phyloP scores from a whole-genome alignment of 2,113 vertebrate species.

The Bos taurus region DNA sequence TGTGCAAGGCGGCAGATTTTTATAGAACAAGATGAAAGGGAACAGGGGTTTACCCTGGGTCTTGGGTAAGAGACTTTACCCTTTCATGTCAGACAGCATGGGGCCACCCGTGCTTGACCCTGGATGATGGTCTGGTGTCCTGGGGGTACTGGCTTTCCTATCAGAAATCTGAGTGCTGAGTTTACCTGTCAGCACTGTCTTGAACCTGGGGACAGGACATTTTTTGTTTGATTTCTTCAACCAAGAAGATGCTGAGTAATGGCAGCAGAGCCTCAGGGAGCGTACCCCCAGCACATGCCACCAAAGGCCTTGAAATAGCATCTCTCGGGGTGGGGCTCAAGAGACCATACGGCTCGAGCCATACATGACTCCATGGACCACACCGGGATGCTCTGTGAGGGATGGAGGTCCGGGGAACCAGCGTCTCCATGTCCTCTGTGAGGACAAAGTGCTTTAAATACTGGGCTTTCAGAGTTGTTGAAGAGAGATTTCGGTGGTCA shows the following conservation, averaged over 20 bases:
- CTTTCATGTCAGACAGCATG: neutral
- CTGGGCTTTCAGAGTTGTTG: neutral
- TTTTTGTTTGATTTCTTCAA: neutral
- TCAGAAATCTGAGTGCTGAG: neutral
- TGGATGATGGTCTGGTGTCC: neutral
- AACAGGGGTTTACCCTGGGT: neutral
- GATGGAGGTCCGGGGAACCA: too few relatives aligned
- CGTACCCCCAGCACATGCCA: rapidly evolving
- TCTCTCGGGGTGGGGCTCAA: rapidly evolving
- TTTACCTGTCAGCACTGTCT: neutral
- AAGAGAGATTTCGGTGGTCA: neutral
- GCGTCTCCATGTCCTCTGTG: neutral
- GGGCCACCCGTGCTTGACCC: neutral
- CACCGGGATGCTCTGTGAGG: rapidly evolving
- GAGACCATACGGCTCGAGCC: rapidly evolving
- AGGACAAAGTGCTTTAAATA: neutral
- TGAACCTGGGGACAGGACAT: neutral
- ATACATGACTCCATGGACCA: rapidly evolving
- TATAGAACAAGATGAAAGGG: neutral
- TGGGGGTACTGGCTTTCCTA: neutral
- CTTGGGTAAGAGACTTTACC: neutral
- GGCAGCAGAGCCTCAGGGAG: neutral
- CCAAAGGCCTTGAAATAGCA: neutral
- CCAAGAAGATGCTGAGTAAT: neutral
- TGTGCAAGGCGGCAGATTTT: neutral